Evolutionary conservation across 2,113 vertebrate genomes (phyloP).

Genomic region (Burhinus oedicnemus): DNA sequence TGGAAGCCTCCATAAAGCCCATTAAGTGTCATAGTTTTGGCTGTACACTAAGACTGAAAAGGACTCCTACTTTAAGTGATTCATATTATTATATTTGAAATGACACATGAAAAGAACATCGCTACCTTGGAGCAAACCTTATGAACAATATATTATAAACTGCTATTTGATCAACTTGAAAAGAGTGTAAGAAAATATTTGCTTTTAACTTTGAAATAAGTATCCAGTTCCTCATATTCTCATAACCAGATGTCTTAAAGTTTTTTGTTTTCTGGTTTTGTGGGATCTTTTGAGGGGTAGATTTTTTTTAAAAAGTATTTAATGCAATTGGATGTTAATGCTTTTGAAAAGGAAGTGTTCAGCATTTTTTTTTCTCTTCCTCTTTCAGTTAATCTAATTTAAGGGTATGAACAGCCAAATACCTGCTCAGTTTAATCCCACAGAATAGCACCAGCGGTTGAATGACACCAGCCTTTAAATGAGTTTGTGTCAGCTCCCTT

Average conservation of each 20-base stretch:
- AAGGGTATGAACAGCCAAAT: neutral
- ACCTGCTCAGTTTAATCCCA: neutral
- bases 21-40: neutral
- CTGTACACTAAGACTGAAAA: neutral
- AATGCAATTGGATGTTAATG: neutral
- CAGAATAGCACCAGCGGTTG: neutral
- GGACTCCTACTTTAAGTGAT: neutral
- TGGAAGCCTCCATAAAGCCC: neutral
- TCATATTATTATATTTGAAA: neutral
- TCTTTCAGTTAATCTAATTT: neutral
- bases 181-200: neutral
- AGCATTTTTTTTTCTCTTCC: neutral
- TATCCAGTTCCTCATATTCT: neutral
- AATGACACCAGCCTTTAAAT: neutral
- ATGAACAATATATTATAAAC: neutral
- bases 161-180: neutral
- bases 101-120: neutral
- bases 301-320: neutral
- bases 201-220: neutral
- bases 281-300: neutral
- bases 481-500: neutral
- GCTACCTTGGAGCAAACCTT: neutral
- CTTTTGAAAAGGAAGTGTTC: neutral
- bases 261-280: neutral
- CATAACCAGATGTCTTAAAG: neutral